These are phyloP conservation scores for Drosophila guanche DNA, from an alignment of 1,140 invertebrate species.

Conservation along the genomic window DNA sequence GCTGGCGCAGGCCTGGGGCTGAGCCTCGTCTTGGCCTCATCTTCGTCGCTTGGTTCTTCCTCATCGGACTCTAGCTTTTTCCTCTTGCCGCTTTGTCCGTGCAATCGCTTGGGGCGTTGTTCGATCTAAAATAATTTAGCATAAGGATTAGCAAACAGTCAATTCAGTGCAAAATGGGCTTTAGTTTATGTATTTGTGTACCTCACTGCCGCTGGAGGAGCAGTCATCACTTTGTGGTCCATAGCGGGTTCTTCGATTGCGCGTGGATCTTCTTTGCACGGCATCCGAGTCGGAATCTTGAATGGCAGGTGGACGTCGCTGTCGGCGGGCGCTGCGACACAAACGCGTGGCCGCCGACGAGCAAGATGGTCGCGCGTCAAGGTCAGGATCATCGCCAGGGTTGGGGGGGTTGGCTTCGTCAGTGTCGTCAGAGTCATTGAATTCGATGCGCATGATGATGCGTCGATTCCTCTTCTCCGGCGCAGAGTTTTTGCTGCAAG, in stretches of 20 bases:
- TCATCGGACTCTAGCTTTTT: constrained; percentile 47
- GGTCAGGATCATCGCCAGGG: constrained; percentile 38
- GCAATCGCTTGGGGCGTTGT: constrained; percentile 20
- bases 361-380: constrained; percentile 41
- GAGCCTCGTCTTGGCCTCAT: not conserved
- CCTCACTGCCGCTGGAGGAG: constrained; percentile 83
- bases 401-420: constrained; percentile 31
- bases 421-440: constrained; percentile 73
- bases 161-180: not conserved
- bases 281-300: constrained; percentile 65
- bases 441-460: constrained; percentile 82
- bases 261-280: constrained; percentile 30
- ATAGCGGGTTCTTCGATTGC: constrained; percentile 71
- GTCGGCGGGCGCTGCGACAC: constrained; percentile 14
- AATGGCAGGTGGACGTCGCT: not conserved
- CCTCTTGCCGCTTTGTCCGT: constrained; percentile 9
- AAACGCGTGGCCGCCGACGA: constrained; percentile 21
- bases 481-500: constrained; percentile 49
- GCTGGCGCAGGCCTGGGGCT: not conserved
- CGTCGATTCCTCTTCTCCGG: constrained; percentile 64
- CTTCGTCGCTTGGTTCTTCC: constrained; percentile 32
- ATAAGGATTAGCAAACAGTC: not conserved
- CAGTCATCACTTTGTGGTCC: constrained; percentile 45
- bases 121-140: constrained; percentile 29
- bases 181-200: constrained; percentile 36